Evolutionary conservation across 2,888 invertebrate genomes (phyloP), one percentile per base, ranked within the genome.

Genomic region (Netelia melanura): DNA sequence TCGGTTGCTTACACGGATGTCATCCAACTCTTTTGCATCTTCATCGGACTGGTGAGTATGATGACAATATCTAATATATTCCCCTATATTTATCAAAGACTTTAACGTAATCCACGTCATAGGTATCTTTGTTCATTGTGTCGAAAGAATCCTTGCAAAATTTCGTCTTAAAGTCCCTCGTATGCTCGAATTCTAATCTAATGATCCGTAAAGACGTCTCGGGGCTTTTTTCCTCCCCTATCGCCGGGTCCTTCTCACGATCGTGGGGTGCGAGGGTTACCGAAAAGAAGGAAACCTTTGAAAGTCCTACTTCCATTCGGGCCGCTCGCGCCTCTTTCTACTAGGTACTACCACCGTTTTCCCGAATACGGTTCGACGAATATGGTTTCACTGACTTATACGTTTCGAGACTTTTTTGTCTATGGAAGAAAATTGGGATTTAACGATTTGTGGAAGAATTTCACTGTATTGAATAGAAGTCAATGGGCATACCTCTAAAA

Each of bases 1-100:
- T 97, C 99, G 77, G 99, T 99, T 84, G 99, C 99, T 0, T 99
- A 99, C 94, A 99, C 99, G 0, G 99, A 99, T 94, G 99, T 99
- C 90, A 98, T 99, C 90, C 99, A 99, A 94, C 95, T 99, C 67
- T 98, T 98, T 95, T 99, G 99, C 95, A 99, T 99, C 93, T 99
- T 99, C 94, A 96, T 99, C 91, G 99, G 99, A 44, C 95, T 99
- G 94, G 96, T 96, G 90, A 94, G 95, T 94, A 10, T 6, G 8
- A 3, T 8, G 8, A 38, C 6, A 38, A 38, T 38, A 38, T 38
- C 38, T 38, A 0, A 0, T 5, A 38, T 38, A 5, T 38, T 1
- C 38, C 38, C 38, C 38, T 38, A 38, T 38, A 38, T 38, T 38
- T 38, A 38, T 38, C 6, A 38, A 38, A 38, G 38, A 38, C 38